Evolutionary conservation across 2,888 invertebrate species (phyloP).

Genomic region (Tetramorium bicarinatum): DNA sequence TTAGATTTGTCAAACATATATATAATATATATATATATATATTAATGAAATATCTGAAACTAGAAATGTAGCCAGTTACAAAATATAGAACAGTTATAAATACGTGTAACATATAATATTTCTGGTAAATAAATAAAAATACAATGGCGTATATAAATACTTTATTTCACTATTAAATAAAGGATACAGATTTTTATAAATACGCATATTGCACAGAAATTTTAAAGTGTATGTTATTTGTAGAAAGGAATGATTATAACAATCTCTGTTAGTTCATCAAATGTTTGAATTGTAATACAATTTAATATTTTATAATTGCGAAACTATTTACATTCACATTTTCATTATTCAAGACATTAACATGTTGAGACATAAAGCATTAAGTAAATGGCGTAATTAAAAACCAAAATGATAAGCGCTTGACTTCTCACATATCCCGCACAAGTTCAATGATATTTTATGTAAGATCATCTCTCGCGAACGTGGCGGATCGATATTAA

Average conservation of each 20-base stretch:
- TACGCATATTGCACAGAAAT: background rate
- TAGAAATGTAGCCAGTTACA: background rate
- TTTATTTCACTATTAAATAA: conserved; percentile 8
- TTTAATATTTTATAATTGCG: background rate
- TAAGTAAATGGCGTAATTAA: background rate
- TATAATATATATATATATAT: too few species aligned
- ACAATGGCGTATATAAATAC: background rate
- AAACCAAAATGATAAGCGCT: background rate
- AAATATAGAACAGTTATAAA: conserved; percentile 14
- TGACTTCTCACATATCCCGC: background rate
- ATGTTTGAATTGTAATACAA: background rate
- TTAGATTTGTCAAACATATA: background rate
- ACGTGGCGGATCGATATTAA: conserved; percentile 11
- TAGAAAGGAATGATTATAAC: background rate
- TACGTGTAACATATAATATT: background rate
- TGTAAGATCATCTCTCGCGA: conserved; percentile 22
- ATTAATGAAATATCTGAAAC: background rate
- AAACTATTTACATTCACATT: background rate
- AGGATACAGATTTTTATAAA: background rate
- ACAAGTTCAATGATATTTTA: conserved; percentile 20
- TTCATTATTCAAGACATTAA: background rate
- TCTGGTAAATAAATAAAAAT: background rate
- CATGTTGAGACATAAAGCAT: background rate
- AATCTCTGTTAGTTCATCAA: background rate
- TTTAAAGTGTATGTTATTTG: background rate